Evolutionary conservation across 2,888 invertebrate genomes (phyloP), one percentile per base, ranked within the genome.

Genomic region (Phortica magna): DNA sequence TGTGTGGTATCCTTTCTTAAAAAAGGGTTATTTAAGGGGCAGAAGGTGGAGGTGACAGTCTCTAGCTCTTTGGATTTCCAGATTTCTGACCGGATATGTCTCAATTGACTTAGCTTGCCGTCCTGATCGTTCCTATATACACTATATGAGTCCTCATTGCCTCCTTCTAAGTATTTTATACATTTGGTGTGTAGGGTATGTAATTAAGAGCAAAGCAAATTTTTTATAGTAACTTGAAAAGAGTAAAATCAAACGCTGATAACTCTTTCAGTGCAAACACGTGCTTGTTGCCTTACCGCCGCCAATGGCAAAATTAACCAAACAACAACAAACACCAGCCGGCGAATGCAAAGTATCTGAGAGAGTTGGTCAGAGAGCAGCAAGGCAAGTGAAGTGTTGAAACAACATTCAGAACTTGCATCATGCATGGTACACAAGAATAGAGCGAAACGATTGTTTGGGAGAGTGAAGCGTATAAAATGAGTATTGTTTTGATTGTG

Each of bases 391-490:
- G n/a, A 17, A 43, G 19, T 68, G 68, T 19, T 68, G 68, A 68
- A 71, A 71, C 53, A 71, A 71, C 70, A 55, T 55, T 71, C 22
- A 31, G 10, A 71, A 71, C 53, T 71, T 71, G 55, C 70, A 71
- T 71, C 70, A 71, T 71, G 22, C 70, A 71, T 10, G 17, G 5
- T 65, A 39, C 14, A 22, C 22, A 4, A 61, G 61, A 61, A 22
- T 43, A 6, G 43, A n/a, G n/a, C n/a, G n/a, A n/a, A n/a, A 10
- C 43, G 59, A 12, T 22, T 31, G 65, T 65, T 31, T 41, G 9
- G 10, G 6, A 22, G 61, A 22, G 59, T 6, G 61, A 22, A 22
- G 22, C 10, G 61, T 1, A 19, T 61, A 0, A 0, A 59, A 17
- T 61, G 61, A 17, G 57, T 59, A 59, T 4, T 7, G 22, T 61